phyloP scores from a whole-genome alignment of 1,140 invertebrate genomes.

The Leptinotarsa lineolata region DNA sequence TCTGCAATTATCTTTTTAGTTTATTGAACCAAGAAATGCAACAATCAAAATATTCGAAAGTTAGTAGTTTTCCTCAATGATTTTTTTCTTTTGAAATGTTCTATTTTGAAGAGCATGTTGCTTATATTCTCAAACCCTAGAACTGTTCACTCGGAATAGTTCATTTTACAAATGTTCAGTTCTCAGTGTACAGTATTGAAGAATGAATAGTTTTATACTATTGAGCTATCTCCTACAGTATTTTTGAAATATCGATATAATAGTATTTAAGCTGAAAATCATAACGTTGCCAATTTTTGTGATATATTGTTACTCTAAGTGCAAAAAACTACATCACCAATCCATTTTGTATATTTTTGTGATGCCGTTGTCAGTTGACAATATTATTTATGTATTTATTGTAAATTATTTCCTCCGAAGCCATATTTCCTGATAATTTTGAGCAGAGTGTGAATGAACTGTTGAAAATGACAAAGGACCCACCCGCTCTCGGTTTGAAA shows the following conservation, averaged over 20 bases:
- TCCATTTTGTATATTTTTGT: slow-evolving; percentile 7
- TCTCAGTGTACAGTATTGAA: slow-evolving; percentile 15
- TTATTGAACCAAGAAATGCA: too few species aligned
- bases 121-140: too few species aligned
- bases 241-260: slow-evolving; percentile 25
- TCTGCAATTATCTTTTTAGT: too few species aligned
- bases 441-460: not conserved
- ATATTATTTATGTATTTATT: slow-evolving; percentile 9
- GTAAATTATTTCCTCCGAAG: slow-evolving; percentile 8
- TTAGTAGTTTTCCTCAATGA: too few species aligned
- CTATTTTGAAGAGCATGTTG: too few species aligned
- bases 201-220: not conserved
- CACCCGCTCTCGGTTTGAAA: not conserved
- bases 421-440: not conserved
- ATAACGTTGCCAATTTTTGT: slow-evolving; percentile 48
- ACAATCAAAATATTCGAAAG: too few species aligned
- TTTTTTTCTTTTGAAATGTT: too few species aligned
- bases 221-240: slow-evolving; percentile 17
- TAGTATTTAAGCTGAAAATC: slow-evolving; percentile 18
- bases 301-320: slow-evolving; percentile 41
- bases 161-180: not conserved
- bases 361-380: not conserved
- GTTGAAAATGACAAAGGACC: not conserved
- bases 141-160: too few species aligned
- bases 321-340: slow-evolving; percentile 37